These are phyloP conservation scores for Limonius californicus DNA, from an alignment of 1,140 invertebrate species.

Conservation along the genomic window DNA sequence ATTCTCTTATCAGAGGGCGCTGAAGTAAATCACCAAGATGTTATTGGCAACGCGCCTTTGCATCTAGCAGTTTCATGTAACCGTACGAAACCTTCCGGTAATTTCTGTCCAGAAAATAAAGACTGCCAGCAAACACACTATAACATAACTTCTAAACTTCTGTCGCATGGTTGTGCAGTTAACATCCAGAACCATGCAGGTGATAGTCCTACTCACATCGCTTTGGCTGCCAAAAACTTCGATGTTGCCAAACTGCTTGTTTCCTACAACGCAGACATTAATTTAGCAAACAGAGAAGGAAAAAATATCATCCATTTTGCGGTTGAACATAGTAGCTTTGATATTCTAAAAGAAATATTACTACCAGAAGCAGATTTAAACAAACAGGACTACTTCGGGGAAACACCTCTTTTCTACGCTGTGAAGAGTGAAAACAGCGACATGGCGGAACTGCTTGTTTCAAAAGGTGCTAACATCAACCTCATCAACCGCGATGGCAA, in stretches of 20 bases:
- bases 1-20: background rate
- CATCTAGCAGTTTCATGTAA: background rate
- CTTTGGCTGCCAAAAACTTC: background rate
- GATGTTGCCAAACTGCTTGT: background rate
- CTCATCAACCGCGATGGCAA: background rate
- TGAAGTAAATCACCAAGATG: background rate
- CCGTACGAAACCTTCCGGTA: background rate
- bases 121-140: too few relatives aligned
- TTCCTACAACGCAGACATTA: background rate
- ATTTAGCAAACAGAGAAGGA: background rate
- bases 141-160: background rate
- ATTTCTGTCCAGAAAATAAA: too few relatives aligned
- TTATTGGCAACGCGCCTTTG: background rate
- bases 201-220: background rate
- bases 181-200: background rate
- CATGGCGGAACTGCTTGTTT: background rate
- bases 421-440: background rate
- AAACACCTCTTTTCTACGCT: background rate
- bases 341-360: background rate
- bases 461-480: background rate
- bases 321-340: background rate
- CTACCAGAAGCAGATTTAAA: background rate
- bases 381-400: background rate
- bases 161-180: background rate
- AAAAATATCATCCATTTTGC: background rate